Evolutionary conservation across 2,797 vertebrate genomes (phyloP).

Genomic region (Lerista edwardsae): DNA sequence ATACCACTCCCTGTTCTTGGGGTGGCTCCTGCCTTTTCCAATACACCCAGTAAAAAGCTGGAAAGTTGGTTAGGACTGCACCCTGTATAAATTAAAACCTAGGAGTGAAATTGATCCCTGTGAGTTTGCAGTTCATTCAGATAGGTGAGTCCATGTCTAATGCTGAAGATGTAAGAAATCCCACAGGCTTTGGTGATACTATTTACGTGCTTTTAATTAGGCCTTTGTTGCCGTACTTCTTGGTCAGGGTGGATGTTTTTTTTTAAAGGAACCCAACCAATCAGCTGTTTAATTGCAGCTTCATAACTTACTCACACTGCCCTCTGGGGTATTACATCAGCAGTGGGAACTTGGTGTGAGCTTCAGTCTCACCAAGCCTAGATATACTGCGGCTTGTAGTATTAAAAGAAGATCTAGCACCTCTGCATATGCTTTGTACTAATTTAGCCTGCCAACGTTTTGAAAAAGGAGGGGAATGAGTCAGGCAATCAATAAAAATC

Average conservation of each 20-base stretch:
- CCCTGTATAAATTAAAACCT: background rate
- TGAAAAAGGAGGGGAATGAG: slow-evolving; percentile 8
- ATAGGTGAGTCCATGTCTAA: background rate
- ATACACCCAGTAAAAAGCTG: too few species aligned
- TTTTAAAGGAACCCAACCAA: slow-evolving; percentile 3
- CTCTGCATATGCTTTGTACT: background rate
- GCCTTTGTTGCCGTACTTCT: background rate
- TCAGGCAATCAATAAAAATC: slow-evolving; percentile 29
- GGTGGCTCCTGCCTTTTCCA: too few species aligned
- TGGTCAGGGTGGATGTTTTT: background rate
- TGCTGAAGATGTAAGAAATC: background rate
- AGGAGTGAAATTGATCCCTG: background rate
- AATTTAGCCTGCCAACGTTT: background rate
- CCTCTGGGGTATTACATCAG: slow-evolving; percentile 11
- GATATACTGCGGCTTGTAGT: background rate
- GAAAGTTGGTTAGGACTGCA: too few species aligned
- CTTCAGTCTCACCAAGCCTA: background rate
- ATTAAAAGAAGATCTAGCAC: background rate
- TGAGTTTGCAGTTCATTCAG: background rate
- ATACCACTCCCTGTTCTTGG: too few species aligned
- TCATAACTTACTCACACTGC: background rate
- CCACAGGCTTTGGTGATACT: slow-evolving; percentile 12
- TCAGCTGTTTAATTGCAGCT: slow-evolving; percentile 6
- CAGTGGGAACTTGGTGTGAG: background rate
- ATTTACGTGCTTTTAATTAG: slow-evolving; percentile 30